Percentiles rank a stretch among this genome's conserved stretches.
These are phyloP conservation scores for Bubalus kerabau DNA, from an alignment of 2,113 vertebrate species.

Conservation along the genomic window DNA sequence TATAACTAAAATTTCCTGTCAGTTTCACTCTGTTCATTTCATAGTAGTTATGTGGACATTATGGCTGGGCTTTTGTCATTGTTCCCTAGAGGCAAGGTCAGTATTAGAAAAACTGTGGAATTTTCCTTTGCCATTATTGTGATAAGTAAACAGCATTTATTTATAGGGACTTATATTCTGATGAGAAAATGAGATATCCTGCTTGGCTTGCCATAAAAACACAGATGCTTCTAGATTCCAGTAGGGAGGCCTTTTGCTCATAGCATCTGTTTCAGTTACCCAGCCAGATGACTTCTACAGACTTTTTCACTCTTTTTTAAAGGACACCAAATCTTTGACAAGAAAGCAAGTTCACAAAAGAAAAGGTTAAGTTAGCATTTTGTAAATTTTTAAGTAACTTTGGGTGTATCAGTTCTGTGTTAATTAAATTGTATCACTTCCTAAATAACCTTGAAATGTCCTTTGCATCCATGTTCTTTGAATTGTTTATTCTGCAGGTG, in stretches of 20 bases:
- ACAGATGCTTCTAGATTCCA: slow-evolving; percentile 60
- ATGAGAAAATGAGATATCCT: slow-evolving; percentile 47
- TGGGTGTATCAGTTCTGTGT: neutral
- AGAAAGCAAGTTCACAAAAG: neutral
- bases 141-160: slow-evolving; percentile 33
- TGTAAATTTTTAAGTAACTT: neutral
- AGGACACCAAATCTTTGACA: neutral
- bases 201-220: slow-evolving; percentile 50
- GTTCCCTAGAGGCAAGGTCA: slow-evolving; percentile 37
- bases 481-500: neutral
- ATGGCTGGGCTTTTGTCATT: neutral
- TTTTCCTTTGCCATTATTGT: slow-evolving; percentile 40
- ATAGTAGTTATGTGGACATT: neutral
- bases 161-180: slow-evolving; percentile 46
- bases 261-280: slow-evolving; percentile 60
- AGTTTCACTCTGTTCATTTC: neutral
- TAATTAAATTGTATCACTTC: neutral
- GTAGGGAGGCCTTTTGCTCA: slow-evolving; percentile 14
- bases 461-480: neutral
- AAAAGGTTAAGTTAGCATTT: neutral
- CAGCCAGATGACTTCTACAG: slow-evolving; percentile 27
- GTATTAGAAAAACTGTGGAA: slow-evolving; percentile 31
- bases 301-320: neutral
- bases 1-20: neutral
- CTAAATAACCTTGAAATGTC: slow-evolving; percentile 10